Evolutionary conservation across 2,797 vertebrate species (phyloP).

Genomic region (Bovichtus variegatus): DNA sequence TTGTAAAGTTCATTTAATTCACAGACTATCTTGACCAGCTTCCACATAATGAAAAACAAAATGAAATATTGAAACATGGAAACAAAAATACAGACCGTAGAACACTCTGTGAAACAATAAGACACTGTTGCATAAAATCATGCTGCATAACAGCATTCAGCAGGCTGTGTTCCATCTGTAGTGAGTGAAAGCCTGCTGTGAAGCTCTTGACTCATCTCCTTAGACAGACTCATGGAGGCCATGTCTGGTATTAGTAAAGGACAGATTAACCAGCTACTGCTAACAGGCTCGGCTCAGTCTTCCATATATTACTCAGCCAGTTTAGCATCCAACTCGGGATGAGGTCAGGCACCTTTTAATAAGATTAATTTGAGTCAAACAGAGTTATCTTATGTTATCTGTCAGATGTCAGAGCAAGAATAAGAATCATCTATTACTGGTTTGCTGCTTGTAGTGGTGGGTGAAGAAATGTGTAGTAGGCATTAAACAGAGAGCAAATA

Average conservation of each 20-base stretch:
- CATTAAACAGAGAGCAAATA: background rate
- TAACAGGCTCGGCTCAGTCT: conserved; percentile 28
- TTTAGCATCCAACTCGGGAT: background rate
- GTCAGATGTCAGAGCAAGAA: conserved; percentile 1
- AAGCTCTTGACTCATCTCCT: conserved; percentile 37
- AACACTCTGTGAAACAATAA: background rate
- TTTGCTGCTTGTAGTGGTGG: conserved; percentile 43
- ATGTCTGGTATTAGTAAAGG: conserved; percentile 33
- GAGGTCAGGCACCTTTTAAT: conserved; percentile 66
- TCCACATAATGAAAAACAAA: background rate
- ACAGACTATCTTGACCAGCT: conserved; percentile 3
- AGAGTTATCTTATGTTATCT: conserved; percentile 14
- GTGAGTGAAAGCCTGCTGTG: conserved; percentile 13
- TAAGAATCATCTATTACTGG: conserved; percentile 51
- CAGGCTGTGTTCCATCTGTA: background rate
- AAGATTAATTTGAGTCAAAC: conserved; percentile 45
- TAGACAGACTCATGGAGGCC: conserved; percentile 23
- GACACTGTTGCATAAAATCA: background rate
- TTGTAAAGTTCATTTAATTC: background rate
- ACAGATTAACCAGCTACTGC: conserved; percentile 51
- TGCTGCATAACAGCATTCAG: too few species aligned
- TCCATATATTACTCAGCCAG: conserved; percentile 5
- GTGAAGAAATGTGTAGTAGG: background rate
- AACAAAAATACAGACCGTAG: conserved; percentile 1
- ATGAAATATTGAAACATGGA: conserved; percentile 2